phyloP scores from a whole-genome alignment of 2,113 vertebrate genomes.

The Podarcis cretensis region DNA sequence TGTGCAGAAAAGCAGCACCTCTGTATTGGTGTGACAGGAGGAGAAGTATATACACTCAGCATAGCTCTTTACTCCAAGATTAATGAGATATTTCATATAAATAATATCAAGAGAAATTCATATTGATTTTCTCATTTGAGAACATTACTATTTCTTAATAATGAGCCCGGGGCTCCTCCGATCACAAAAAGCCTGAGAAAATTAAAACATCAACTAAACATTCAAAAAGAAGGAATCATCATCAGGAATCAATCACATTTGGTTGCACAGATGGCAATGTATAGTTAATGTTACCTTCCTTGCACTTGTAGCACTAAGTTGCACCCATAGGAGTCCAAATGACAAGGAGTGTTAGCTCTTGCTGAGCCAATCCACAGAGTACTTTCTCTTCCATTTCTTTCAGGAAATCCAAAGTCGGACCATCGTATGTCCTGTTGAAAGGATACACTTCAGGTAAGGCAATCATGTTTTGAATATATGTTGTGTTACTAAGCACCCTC shows the following conservation, averaged over 20 bases:
- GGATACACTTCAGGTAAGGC: constrained; percentile 18
- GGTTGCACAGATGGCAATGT: neutral
- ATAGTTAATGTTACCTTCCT: constrained; percentile 84
- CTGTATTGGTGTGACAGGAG: neutral
- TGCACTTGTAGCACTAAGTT: constrained; percentile 96
- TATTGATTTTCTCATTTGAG: neutral
- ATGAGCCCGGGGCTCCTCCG: neutral
- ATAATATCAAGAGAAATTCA: neutral
- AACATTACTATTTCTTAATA: constrained; percentile 12
- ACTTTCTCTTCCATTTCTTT: constrained; percentile 89
- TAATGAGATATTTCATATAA: neutral
- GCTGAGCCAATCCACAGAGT: constrained; percentile 92
- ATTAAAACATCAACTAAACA: constrained; percentile 20
- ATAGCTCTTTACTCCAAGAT: neutral
- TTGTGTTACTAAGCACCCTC: neutral
- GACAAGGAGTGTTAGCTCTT: constrained; percentile 94
- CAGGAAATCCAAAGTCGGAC: constrained; percentile 93
- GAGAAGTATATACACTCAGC: neutral
- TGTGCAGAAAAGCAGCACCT: neutral
- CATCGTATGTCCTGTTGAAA: constrained; percentile 86
- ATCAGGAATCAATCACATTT: neutral
- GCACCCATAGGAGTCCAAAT: constrained; percentile 93
- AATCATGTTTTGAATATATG: neutral
- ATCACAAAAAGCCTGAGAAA: neutral
- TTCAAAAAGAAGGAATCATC: neutral